Conservation (phyloP, 1,140 invertebrate species). For the Ptiloglossa arizonensis region DNA sequence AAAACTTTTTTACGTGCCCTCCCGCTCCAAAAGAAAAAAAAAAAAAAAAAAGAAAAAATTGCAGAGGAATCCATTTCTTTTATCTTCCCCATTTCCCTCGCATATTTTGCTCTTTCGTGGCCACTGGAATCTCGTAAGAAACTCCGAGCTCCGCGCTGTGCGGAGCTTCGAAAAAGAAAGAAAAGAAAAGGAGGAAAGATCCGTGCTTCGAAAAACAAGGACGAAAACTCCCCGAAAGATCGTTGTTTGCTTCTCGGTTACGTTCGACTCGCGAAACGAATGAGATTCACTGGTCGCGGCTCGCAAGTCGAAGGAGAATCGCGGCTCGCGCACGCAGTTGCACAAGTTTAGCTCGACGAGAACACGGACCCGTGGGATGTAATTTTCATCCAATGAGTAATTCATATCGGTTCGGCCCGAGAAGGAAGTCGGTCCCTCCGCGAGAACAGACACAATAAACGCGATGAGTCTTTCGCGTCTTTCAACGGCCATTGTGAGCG, state of each 20-base stretch:
- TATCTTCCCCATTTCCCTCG: no score
- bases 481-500: constrained; percentile 23
- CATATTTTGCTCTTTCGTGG: background rate
- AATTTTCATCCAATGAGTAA: constrained; percentile 51
- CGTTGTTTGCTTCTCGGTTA: background rate
- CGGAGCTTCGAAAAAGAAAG: no score
- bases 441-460: constrained; percentile 19
- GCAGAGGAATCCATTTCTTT: background rate
- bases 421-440: constrained; percentile 19
- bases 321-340: background rate
- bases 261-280: background rate
- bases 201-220: background rate
- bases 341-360: constrained; percentile 8
- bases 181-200: no score
- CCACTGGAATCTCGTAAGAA: background rate
- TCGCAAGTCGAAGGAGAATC: constrained; percentile 21
- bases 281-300: background rate
- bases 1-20: background rate
- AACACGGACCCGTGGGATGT: constrained; percentile 34
- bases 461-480: constrained; percentile 11
- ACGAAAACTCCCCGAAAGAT: background rate
- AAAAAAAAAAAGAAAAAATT: no score
- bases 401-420: constrained; percentile 33
- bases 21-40: no score
- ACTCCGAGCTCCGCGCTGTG: background rate